phyloP scores from a whole-genome alignment of 2,888 invertebrate genomes.

The Tuberolachnus salignus region DNA sequence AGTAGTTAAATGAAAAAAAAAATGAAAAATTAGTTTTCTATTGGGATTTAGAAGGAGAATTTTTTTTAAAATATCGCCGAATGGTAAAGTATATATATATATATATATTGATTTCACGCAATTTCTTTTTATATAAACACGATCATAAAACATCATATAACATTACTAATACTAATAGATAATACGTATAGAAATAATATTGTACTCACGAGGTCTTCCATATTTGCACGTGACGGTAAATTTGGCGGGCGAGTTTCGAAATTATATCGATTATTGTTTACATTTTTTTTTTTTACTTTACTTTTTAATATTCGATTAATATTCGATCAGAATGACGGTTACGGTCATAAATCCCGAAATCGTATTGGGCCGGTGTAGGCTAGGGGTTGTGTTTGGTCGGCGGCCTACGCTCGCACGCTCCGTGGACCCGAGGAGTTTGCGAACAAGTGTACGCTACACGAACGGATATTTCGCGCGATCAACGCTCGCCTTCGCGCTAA shows the following conservation, averaged over 20 bases:
- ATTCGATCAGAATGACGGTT: too few relatives aligned
- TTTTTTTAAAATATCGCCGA: too few relatives aligned
- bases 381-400: too few relatives aligned
- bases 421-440: too few relatives aligned
- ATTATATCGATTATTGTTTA: background rate
- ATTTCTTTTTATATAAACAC: background rate
- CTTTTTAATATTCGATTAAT: too few relatives aligned
- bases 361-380: too few relatives aligned
- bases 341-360: too few relatives aligned
- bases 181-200: background rate
- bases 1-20: background rate
- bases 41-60: too few relatives aligned
- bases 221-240: constrained; percentile 4
- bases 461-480: background rate
- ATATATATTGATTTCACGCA: too few relatives aligned
- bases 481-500: constrained; percentile 36
- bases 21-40: background rate
- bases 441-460: background rate
- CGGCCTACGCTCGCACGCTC: too few relatives aligned
- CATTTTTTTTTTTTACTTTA: background rate
- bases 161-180: too few relatives aligned
- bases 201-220: constrained; percentile 40
- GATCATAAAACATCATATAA: background rate
- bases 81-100: too few relatives aligned
- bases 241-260: background rate